Conservation (phyloP, 2,113 vertebrate genomes). For the Sylvia atricapilla region DNA sequence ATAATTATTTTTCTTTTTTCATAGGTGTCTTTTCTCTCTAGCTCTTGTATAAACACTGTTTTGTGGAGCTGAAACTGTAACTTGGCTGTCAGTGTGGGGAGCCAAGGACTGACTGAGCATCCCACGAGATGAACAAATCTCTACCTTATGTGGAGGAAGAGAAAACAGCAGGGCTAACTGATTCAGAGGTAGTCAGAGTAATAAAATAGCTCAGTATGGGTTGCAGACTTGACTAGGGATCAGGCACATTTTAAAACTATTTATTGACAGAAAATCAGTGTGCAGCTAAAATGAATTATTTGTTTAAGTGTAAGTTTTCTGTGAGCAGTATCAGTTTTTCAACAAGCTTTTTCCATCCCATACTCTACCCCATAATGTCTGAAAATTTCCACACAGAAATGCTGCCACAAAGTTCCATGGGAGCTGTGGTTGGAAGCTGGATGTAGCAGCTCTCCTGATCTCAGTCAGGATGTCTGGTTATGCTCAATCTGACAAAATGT, state of each 20-base stretch:
- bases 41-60: constrained; percentile 46
- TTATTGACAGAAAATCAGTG: constrained; percentile 6
- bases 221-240: background rate
- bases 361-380: background rate
- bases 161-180: constrained; percentile 47
- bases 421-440: background rate
- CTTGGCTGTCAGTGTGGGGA: constrained; percentile 40
- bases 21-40: constrained; percentile 45
- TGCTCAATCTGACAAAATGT: background rate
- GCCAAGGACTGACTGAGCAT: constrained; percentile 30
- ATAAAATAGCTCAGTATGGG: constrained; percentile 23
- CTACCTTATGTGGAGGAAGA: constrained; percentile 62
- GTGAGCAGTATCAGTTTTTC: background rate
- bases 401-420: background rate
- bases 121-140: constrained; percentile 61
- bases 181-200: constrained; percentile 4
- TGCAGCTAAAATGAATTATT: background rate
- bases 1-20: constrained; percentile 53
- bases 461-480: background rate
- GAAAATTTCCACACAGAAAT: constrained; percentile 7
- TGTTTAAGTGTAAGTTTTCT: background rate
- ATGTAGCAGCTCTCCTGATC: background rate
- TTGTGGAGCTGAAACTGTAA: background rate
- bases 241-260: background rate
- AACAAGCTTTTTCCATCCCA: background rate